Evolutionary conservation across 2,797 vertebrate genomes (phyloP).

Genomic region (Galaxias olidus): DNA sequence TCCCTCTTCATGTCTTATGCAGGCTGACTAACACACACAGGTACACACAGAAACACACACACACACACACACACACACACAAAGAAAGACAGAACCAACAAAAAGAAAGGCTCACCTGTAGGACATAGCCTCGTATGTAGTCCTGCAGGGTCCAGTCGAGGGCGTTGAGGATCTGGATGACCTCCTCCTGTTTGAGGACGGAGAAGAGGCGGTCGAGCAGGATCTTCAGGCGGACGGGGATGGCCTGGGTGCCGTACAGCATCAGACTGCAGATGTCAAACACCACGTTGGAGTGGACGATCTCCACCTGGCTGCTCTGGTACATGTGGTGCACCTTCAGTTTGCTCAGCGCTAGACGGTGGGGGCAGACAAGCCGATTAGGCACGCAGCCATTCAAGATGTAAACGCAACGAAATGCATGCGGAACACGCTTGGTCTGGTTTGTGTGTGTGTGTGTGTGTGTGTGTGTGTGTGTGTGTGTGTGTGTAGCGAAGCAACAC

Average conservation of each 20-base stretch:
- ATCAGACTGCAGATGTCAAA: conserved; percentile 98
- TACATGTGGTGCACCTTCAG: conserved; percentile 89
- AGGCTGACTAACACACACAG: background rate
- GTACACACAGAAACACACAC: conserved; percentile 1
- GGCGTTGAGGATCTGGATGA: conserved; percentile 92
- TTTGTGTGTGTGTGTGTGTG: too few relatives aligned
- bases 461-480: too few relatives aligned
- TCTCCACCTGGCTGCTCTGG: conserved; percentile 93
- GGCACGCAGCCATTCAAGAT: conserved; percentile 1
- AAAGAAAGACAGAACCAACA: too few relatives aligned
- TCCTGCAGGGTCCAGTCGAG: conserved; percentile 97
- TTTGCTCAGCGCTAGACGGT: conserved; percentile 85
- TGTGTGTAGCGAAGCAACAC: background rate
- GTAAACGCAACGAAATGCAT: background rate
- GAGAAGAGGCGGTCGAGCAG: conserved; percentile 96
- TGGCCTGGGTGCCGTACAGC: conserved; percentile 94
- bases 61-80: background rate
- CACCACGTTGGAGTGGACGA: conserved; percentile 96
- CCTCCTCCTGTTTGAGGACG: conserved; percentile 94
- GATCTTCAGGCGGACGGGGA: conserved; percentile 95
- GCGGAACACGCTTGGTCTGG: background rate
- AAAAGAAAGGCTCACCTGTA: conserved; percentile 92
- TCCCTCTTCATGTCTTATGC: background rate
- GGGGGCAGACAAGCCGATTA: conserved; percentile 28
- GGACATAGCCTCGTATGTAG: conserved; percentile 94